Percentiles rank a stretch among this genome's conserved stretches.
phyloP scores from a whole-genome alignment of 1,140 invertebrate genomes.

The Zaprionus ghesquierei region DNA sequence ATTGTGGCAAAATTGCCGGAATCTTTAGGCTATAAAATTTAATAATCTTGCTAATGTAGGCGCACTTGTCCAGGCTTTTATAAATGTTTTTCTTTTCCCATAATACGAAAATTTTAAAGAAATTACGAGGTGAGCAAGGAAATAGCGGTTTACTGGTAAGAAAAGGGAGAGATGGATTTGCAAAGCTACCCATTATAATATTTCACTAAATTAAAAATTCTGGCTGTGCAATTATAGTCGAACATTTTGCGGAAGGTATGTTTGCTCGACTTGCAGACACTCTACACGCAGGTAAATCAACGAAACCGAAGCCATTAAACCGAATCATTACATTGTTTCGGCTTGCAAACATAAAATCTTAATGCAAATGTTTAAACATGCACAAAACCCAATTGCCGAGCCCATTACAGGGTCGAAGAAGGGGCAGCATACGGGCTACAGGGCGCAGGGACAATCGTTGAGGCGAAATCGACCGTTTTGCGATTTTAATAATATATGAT shows the following conservation, averaged over 20 bases:
- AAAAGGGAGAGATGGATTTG: no score
- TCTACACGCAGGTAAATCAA: constrained; percentile 2
- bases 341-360: constrained; percentile 60
- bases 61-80: background rate
- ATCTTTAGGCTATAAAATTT: constrained; percentile 75
- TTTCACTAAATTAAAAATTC: background rate
- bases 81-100: background rate
- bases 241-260: background rate
- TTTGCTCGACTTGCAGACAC: background rate
- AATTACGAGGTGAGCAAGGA: background rate
- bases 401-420: constrained; percentile 54
- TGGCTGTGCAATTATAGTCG: background rate
- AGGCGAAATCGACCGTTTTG: constrained; percentile 77
- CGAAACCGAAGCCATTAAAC: constrained; percentile 53
- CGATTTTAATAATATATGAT: constrained; percentile 82
- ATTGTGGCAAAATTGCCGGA: constrained; percentile 67
- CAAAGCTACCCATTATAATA: background rate
- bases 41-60: constrained; percentile 65
- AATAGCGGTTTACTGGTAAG: background rate
- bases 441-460: constrained; percentile 5
- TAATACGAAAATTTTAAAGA: background rate
- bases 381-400: constrained; percentile 48
- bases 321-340: constrained; percentile 57
- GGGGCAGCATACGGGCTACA: background rate
- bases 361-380: constrained; percentile 46